Percentiles rank a stretch among this genome's conserved stretches.
Evolutionary conservation across 1,140 invertebrate species (phyloP).

Genomic region (Dinothrombium tinctorium): DNA sequence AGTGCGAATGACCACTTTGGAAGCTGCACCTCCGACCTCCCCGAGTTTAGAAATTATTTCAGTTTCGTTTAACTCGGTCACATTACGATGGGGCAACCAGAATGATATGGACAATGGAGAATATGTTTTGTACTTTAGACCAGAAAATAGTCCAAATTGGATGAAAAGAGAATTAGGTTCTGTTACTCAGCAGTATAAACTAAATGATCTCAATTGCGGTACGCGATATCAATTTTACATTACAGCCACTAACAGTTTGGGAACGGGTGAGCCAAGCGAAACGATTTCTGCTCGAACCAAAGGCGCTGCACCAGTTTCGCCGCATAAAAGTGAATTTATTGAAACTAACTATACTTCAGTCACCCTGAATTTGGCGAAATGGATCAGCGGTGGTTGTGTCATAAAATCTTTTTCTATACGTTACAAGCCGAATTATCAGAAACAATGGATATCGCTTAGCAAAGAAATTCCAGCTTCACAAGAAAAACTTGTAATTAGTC

Average conservation of each 20-base stretch:
- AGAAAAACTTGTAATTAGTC: background rate
- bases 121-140: background rate
- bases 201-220: slow-evolving; percentile 31
- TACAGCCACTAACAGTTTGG: slow-evolving; percentile 53
- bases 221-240: slow-evolving; percentile 64
- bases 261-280: slow-evolving; percentile 50
- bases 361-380: background rate
- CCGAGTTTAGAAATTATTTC: slow-evolving; percentile 13
- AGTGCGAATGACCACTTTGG: slow-evolving; percentile 18
- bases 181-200: background rate
- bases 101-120: slow-evolving; percentile 12
- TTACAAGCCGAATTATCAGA: background rate
- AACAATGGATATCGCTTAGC: background rate
- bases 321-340: background rate
- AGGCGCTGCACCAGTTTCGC: slow-evolving; percentile 15
- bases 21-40: slow-evolving; percentile 10
- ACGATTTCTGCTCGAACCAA: slow-evolving; percentile 14
- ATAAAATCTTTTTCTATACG: background rate
- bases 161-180: background rate
- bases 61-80: slow-evolving; percentile 14
- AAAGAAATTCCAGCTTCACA: background rate
- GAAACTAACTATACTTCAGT: background rate
- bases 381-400: background rate
- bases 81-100: slow-evolving; percentile 11
- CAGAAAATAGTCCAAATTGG: background rate